These are phyloP conservation scores for Acanthococcus lagerstroemiae DNA, from an alignment of 2,888 invertebrate species.

Conservation along the genomic window DNA sequence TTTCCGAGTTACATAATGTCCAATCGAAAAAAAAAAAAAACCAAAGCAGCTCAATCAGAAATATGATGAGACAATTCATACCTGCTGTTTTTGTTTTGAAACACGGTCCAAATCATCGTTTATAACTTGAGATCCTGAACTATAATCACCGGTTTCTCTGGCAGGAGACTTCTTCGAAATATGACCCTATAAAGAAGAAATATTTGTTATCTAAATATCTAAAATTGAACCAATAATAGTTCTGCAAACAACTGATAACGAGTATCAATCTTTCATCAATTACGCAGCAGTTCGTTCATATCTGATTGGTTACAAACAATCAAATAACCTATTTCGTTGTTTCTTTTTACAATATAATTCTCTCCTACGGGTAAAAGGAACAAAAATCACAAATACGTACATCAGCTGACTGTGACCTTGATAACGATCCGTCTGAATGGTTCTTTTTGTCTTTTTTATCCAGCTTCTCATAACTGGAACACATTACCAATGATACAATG, in stretches of 20 bases:
- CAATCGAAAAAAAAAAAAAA: too few species aligned
- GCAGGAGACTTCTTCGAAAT: slow-evolving; percentile 8
- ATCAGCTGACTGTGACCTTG: slow-evolving; percentile 40
- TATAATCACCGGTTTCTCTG: slow-evolving; percentile 1
- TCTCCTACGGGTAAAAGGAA: neutral
- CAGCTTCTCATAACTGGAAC: neutral
- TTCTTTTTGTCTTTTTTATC: slow-evolving; percentile 9
- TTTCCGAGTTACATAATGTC: too few species aligned
- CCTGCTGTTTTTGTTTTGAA: slow-evolving; percentile 13
- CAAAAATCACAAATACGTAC: neutral
- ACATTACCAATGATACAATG: too few species aligned
- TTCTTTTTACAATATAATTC: too few species aligned
- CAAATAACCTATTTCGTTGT: too few species aligned
- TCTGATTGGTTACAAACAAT: too few species aligned
- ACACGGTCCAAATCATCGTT: slow-evolving; percentile 12
- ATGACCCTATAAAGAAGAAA: neutral
- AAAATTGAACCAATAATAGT: too few species aligned
- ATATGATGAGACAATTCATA: slow-evolving; percentile 2
- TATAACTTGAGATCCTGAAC: neutral
- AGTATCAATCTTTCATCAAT: too few species aligned
- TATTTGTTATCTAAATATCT: neutral
- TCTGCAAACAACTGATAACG: too few species aligned
- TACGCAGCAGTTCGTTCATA: too few species aligned
- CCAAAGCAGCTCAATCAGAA: too few species aligned
- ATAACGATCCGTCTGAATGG: slow-evolving; percentile 31